A percentile compares a stretch with the other conserved stretches of the same genome.
Conservation (phyloP, 37 sponge, comb jelly and placozoan genomes). For the Lycopodina hypogea region DNA sequence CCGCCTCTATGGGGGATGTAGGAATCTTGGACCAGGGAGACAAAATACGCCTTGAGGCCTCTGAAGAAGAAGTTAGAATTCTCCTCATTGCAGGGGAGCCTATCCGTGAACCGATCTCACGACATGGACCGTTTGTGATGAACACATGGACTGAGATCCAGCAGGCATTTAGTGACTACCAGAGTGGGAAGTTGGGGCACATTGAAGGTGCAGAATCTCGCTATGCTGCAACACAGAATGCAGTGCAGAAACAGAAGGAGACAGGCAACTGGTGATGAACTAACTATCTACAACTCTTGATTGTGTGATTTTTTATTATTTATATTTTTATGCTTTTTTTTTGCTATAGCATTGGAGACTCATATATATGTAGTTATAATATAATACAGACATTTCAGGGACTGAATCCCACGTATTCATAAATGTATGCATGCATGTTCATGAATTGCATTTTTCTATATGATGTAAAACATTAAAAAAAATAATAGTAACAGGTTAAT, state of each 20-base stretch:
- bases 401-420: too few relatives aligned
- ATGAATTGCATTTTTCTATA: too few relatives aligned
- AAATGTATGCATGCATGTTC: too few relatives aligned
- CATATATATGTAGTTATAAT: too few relatives aligned
- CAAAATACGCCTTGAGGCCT: conserved; percentile 50
- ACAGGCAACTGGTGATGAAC: conserved; percentile 44
- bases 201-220: conserved; percentile 67
- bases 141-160: conserved; percentile 84
- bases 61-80: conserved; percentile 42
- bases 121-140: conserved; percentile 94
- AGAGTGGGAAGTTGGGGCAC: conserved; percentile 59
- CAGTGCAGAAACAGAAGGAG: conserved; percentile 45
- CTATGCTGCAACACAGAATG: conserved; percentile 53
- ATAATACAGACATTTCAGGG: too few relatives aligned
- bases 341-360: too few relatives aligned
- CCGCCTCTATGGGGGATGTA: conserved; percentile 61
- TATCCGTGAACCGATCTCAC: conserved; percentile 64
- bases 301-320: too few relatives aligned
- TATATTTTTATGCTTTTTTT: too few relatives aligned
- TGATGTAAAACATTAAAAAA: too few relatives aligned
- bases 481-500: too few relatives aligned
- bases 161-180: conserved; percentile 83
- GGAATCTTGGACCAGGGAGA: conserved; percentile 58
- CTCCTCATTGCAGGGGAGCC: conserved; percentile 81
- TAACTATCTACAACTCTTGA: too few relatives aligned